A percentile compares a stretch with the other conserved stretches of the same genome.
Conservation (phyloP, 2,113 vertebrate species). For the Willisornis vidua region DNA sequence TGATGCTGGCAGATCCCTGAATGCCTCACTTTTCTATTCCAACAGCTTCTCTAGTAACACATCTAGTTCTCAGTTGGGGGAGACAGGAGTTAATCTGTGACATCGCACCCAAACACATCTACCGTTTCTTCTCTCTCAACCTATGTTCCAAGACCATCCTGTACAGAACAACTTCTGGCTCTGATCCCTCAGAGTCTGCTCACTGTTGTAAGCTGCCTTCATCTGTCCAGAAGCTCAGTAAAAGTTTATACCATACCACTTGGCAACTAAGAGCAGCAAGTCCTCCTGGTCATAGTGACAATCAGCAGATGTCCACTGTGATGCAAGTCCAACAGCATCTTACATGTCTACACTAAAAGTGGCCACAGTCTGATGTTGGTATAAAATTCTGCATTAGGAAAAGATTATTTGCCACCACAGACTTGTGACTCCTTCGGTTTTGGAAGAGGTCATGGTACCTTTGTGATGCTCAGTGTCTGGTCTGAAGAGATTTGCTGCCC, state of each 20-base stretch:
- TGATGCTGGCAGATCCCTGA: slow-evolving; percentile 1
- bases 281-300: not conserved
- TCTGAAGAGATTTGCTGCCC: not conserved
- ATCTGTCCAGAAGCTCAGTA: not conserved
- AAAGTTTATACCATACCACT: not conserved
- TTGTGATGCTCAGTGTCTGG: rapidly evolving
- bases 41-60: not conserved
- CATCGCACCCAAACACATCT: not conserved
- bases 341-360: not conserved
- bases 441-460: not conserved
- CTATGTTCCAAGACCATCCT: not conserved
- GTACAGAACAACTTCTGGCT: not conserved
- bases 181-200: not conserved
- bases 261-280: not conserved
- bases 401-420: not conserved
- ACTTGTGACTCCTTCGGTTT: not conserved
- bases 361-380: not conserved
- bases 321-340: not conserved
- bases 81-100: not conserved
- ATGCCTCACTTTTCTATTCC: not conserved
- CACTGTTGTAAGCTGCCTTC: not conserved
- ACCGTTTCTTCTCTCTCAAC: not conserved
- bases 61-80: not conserved
- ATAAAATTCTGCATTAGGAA: not conserved
- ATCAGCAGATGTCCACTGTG: rapidly evolving